Conservation (phyloP, 30 jellyfish, hydroid and myxozoan genomes). For the Cassiopea andromeda region DNA sequence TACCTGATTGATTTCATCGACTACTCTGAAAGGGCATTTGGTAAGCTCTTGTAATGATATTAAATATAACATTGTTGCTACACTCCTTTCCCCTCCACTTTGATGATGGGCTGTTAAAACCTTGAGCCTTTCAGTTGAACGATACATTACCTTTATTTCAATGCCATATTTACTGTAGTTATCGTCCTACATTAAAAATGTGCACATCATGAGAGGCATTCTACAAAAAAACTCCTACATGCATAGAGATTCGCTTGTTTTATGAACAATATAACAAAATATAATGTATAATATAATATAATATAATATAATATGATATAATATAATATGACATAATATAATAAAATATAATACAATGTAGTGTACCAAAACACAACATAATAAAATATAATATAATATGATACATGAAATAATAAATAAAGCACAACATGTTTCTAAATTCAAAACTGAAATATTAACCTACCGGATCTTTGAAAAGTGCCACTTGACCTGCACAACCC, state of each 20-base stretch:
- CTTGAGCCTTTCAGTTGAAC: slow-evolving; percentile 82
- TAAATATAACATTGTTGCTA: slow-evolving; percentile 94
- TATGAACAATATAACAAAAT: too few relatives aligned
- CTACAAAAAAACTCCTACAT: too few relatives aligned
- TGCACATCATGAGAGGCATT: not conserved
- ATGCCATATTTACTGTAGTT: slow-evolving; percentile 90
- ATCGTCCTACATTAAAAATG: slow-evolving; percentile 67
- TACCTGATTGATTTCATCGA: slow-evolving; percentile 99
- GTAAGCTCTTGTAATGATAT: slow-evolving; percentile 92
- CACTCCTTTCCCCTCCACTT: slow-evolving; percentile 99
- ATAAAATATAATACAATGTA: too few relatives aligned
- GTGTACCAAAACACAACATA: too few relatives aligned
- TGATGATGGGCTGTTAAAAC: slow-evolving; percentile 89
- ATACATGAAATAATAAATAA: too few relatives aligned
- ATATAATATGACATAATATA: too few relatives aligned
- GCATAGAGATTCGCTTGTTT: too few relatives aligned
- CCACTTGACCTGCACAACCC: slow-evolving; percentile 98
- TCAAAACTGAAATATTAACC: not conserved
- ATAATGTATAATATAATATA: too few relatives aligned
- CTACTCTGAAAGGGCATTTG: slow-evolving; percentile 92
- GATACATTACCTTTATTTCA: slow-evolving; percentile 88
- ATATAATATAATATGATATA: too few relatives aligned
- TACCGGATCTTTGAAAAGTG: slow-evolving; percentile 89
- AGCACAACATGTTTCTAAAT: not conserved
- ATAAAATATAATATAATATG: too few relatives aligned